Conservation (phyloP, 2,888 invertebrate species). For the Osedax frankpressi region DNA sequence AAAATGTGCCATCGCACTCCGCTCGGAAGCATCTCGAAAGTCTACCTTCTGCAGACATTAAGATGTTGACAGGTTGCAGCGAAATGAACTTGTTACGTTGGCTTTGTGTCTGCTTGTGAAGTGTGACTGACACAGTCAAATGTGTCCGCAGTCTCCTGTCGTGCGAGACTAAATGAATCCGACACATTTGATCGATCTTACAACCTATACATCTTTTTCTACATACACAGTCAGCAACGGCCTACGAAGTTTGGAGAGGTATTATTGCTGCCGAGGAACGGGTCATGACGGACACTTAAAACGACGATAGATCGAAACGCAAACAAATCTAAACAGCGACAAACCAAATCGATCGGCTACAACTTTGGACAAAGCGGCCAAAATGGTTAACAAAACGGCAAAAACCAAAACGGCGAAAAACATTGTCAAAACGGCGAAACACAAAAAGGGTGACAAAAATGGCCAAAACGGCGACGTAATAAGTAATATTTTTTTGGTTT, state of each 20-base stretch:
- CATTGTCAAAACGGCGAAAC: neutral
- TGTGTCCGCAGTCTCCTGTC: slow-evolving; percentile 3
- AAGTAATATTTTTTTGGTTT: no score
- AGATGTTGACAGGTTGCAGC: neutral
- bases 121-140: slow-evolving; percentile 5
- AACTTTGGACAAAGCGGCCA: neutral
- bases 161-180: neutral
- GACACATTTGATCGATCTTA: slow-evolving; percentile 4
- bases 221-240: neutral
- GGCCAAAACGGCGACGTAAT: no score
- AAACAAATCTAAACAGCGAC: neutral
- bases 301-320: neutral
- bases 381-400: no score
- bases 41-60: neutral
- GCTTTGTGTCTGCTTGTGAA: neutral
- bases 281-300: no score
- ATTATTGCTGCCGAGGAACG: neutral
- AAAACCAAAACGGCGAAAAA: no score
- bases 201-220: neutral
- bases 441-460: no score
- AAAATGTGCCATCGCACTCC: neutral
- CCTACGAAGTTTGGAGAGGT: neutral
- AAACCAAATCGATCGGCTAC: neutral
- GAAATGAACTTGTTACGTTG: slow-evolving; percentile 5
- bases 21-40: neutral